Base-by-base conservation (phyloP, 2,113 vertebrate species). In the Cheilinus undulatus region DNA sequence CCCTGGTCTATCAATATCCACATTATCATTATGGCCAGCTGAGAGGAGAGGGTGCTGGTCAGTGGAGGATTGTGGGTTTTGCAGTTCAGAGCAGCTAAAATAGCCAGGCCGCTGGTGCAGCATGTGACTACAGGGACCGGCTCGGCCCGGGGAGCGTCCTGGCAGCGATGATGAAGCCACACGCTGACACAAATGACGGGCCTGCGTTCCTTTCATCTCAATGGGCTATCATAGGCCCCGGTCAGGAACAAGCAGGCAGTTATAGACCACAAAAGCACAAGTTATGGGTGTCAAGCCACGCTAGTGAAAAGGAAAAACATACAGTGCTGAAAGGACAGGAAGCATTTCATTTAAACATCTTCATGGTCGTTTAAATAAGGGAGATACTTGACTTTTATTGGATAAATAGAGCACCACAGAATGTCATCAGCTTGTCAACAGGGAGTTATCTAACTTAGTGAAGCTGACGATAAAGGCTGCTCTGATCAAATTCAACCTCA, bases 61-160 rank as follows among this genome's bases (percentile, higher is more conserved):
- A 87, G 81, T 54, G 34, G 89, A 90, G 90, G 86, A 90, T 89
- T 91, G 85, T 92, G 91, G 91, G 84, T 84, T 91, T 91, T 91
- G 88, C 82, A 87, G 90, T 91, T 89, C 89, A 64, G 82, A 90
- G 86, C 57, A 68, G 83, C 86, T 80, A 93, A 92, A 93, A 93
- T 92, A 92, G 89, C 85, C 49, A 12, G 28, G 54, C 76, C 75
- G 20, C 78, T 60, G 76, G 80, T 82, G 74, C 78, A 69, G 75
- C 74, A 76, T 86, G 83, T 68, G 83, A 87, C 84, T 86, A 85
- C 80, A 88, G 89, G 69, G 79, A 85, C 88, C 73, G 19, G 83
- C 58, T 51, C 63, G 51, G 78, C 79, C 78, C 36, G 45, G 69
- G n/a, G 82, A 78, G 81, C 77, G 36, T 71, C 81, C 84, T 91